Conservation (phyloP, 1,140 invertebrate species). For the Antheraea pernyi region DNA sequence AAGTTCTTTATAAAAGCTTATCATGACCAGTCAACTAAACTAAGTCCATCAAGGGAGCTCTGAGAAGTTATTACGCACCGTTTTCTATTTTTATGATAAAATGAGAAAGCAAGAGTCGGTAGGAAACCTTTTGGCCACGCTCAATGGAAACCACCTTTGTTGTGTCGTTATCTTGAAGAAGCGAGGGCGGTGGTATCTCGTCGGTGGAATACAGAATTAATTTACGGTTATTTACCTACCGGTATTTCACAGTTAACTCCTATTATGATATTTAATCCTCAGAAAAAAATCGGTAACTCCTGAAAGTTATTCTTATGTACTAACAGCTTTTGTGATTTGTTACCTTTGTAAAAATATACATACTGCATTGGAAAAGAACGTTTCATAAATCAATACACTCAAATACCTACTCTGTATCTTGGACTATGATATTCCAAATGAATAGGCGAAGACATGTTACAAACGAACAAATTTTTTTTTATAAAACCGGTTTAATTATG, state of each 20-base stretch:
- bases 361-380: no score
- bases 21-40: background rate
- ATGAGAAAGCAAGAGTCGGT: background rate
- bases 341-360: no score
- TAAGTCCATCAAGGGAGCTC: background rate
- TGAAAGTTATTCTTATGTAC: background rate
- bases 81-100: slow-evolving; percentile 1
- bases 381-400: no score
- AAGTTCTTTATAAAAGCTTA: background rate
- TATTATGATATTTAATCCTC: background rate
- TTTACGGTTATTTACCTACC: background rate
- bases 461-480: no score
- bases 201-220: background rate
- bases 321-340: no score
- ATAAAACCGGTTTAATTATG: no score
- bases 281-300: background rate
- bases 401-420: no score
- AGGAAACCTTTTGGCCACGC: background rate
- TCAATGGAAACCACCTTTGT: background rate
- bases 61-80: background rate
- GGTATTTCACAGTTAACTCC: background rate
- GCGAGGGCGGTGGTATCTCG: background rate
- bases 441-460: no score
- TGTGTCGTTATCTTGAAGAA: background rate
- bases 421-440: no score